These are phyloP conservation scores for Drosophila macrospina DNA, from an alignment of 2,888 invertebrate species.

Conservation along the genomic window DNA sequence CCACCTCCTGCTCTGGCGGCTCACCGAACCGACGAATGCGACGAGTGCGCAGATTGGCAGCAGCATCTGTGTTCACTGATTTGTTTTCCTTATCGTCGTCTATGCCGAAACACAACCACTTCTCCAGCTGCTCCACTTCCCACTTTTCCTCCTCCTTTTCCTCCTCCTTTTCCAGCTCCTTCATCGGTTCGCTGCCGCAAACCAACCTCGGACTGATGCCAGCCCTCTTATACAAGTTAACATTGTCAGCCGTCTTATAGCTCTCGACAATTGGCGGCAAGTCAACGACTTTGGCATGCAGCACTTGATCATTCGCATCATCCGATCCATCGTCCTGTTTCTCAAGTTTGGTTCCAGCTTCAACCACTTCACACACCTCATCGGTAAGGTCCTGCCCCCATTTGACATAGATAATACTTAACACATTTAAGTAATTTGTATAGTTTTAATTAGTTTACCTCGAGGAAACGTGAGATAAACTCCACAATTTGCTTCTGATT, in stretches of 20 bases:
- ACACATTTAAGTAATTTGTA: too few species aligned
- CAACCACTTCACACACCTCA: background rate
- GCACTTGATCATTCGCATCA: background rate
- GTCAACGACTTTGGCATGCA: background rate
- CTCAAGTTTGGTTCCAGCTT: background rate
- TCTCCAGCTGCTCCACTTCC: background rate
- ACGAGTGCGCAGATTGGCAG: background rate
- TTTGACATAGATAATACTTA: background rate
- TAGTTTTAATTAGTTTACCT: background rate
- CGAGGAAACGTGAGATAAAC: background rate
- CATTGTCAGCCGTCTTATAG: background rate
- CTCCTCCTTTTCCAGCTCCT: background rate
- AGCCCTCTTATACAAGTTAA: background rate
- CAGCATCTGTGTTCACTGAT: too few species aligned
- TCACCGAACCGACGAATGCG: background rate
- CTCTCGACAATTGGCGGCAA: constrained; percentile 6
- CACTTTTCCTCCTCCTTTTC: background rate
- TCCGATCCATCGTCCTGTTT: background rate
- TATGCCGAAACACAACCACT: background rate
- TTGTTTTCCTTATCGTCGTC: background rate
- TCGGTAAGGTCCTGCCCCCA: background rate
- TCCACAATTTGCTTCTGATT: background rate
- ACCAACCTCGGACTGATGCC: background rate
- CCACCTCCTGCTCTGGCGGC: background rate
- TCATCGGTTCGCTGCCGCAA: background rate